Percentiles rank a stretch among this genome's conserved stretches.
These are phyloP conservation scores for Holotrichia oblita DNA, from an alignment of 1,140 invertebrate genomes.

Conservation along the genomic window DNA sequence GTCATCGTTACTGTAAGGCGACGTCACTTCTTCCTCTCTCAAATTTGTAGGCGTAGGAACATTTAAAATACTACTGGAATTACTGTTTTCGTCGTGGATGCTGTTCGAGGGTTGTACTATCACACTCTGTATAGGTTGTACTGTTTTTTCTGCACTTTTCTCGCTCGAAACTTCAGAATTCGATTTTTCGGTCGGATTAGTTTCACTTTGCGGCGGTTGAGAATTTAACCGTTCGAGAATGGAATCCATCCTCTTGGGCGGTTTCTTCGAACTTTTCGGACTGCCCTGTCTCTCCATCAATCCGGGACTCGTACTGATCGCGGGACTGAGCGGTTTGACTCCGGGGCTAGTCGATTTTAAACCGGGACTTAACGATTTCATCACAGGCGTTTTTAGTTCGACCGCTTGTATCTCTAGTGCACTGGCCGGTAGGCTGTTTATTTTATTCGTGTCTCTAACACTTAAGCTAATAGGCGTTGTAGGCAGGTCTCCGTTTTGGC, in stretches of 20 bases:
- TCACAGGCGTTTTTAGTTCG: conserved; percentile 52
- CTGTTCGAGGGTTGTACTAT: conserved; percentile 53
- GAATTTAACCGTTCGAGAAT: conserved; percentile 65
- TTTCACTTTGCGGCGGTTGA: conserved; percentile 56
- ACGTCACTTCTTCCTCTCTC: conserved; percentile 63
- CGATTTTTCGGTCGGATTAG: conserved; percentile 41
- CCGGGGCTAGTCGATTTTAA: conserved; percentile 51
- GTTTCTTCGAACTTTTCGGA: conserved; percentile 56
- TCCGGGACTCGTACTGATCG: conserved; percentile 48
- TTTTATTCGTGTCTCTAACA: conserved; percentile 67
- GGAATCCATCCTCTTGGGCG: conserved; percentile 64
- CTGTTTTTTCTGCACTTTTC: conserved; percentile 35
- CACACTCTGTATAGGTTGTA: conserved; percentile 56
- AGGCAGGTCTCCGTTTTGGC: conserved; percentile 54
- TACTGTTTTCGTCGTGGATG: conserved; percentile 59
- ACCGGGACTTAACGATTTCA: conserved; percentile 51
- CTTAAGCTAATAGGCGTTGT: conserved; percentile 62
- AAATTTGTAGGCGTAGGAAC: conserved; percentile 59
- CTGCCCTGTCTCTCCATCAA: conserved; percentile 52
- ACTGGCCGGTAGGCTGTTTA: conserved; percentile 65
- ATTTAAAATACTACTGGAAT: conserved; percentile 57
- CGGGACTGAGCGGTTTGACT: conserved; percentile 48
- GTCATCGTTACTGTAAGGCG: conserved; percentile 68
- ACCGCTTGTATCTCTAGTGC: conserved; percentile 55
- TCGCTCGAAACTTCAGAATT: conserved; percentile 43